Evolutionary conservation across 2,888 invertebrate species (phyloP).

Genomic region (Nesidiocoris tenuis): DNA sequence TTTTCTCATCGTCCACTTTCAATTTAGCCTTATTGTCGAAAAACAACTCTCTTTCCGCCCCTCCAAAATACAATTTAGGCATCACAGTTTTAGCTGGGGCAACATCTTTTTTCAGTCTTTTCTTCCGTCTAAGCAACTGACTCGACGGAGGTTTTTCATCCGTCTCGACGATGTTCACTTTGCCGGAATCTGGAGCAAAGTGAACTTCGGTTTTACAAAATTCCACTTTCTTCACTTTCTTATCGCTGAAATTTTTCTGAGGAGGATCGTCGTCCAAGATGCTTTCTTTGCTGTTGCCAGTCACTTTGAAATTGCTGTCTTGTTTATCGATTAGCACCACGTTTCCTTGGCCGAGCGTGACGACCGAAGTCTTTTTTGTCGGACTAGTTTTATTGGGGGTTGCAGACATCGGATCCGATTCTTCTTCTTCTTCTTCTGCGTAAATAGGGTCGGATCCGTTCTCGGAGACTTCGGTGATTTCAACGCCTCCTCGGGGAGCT

Average conservation of each 20-base stretch:
- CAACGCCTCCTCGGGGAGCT: constrained; percentile 29
- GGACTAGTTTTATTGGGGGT: constrained; percentile 24
- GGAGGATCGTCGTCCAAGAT: background rate
- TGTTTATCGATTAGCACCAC: constrained; percentile 44
- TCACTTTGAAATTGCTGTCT: constrained; percentile 46
- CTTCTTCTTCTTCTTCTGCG: too few relatives aligned
- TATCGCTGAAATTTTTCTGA: constrained; percentile 52
- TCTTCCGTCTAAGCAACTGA: constrained; percentile 72
- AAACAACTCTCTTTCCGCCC: constrained; percentile 32
- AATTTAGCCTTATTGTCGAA: background rate
- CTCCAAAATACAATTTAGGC: constrained; percentile 50
- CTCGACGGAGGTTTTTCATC: constrained; percentile 84
- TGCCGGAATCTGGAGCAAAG: constrained; percentile 81
- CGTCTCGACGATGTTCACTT: constrained; percentile 82
- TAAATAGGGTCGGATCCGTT: background rate
- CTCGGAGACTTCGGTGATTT: constrained; percentile 43
- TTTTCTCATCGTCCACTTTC: constrained; percentile 13
- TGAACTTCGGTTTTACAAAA: constrained; percentile 88
- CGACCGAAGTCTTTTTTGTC: constrained; percentile 47
- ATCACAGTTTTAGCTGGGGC: constrained; percentile 37
- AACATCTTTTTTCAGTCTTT: constrained; percentile 58
- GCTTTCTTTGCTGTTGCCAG: constrained; percentile 43
- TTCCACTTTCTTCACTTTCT: constrained; percentile 71
- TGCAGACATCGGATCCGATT: background rate
- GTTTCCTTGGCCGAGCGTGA: constrained; percentile 46